These are phyloP conservation scores for Noctua janthe DNA, from an alignment of 2,888 invertebrate genomes.

Conservation along the genomic window DNA sequence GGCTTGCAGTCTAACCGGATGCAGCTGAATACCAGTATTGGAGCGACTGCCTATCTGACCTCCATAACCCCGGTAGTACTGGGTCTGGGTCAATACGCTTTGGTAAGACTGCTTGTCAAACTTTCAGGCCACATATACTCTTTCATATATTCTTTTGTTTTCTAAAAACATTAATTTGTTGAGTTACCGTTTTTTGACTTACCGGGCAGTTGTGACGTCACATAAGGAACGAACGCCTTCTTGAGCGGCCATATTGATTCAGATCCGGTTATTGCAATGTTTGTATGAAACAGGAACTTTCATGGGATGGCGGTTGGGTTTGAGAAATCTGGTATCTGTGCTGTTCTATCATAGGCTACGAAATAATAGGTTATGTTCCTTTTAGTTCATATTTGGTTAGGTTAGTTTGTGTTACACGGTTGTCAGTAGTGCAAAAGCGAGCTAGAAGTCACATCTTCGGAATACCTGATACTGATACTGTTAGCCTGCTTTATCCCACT, in stretches of 20 bases:
- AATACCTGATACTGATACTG: no score
- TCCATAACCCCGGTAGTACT: no score
- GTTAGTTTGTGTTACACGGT: not conserved
- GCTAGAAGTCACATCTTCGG: not conserved
- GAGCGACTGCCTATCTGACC: no score
- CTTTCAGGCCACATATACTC: not conserved
- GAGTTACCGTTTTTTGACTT: not conserved
- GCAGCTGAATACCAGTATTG: no score
- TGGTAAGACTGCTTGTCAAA: no score
- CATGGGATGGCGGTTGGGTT: not conserved
- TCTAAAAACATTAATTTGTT: not conserved
- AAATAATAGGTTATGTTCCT: not conserved
- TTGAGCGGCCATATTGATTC: constrained; percentile 47
- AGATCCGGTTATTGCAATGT: constrained; percentile 50
- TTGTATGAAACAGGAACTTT: constrained; percentile 26
- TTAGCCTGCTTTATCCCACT: no score
- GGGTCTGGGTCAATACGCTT: no score
- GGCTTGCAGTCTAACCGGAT: no score
- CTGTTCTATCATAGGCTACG: not conserved
- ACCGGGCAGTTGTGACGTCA: constrained; percentile 20
- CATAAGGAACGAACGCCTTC: constrained; percentile 18
- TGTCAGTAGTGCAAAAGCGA: not conserved
- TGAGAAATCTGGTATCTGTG: not conserved
- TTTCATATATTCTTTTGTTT: not conserved
- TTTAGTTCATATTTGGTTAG: not conserved